These are phyloP conservation scores for Anguilla megastoma DNA, from an alignment of 2,797 vertebrate species.

Conservation along the genomic window DNA sequence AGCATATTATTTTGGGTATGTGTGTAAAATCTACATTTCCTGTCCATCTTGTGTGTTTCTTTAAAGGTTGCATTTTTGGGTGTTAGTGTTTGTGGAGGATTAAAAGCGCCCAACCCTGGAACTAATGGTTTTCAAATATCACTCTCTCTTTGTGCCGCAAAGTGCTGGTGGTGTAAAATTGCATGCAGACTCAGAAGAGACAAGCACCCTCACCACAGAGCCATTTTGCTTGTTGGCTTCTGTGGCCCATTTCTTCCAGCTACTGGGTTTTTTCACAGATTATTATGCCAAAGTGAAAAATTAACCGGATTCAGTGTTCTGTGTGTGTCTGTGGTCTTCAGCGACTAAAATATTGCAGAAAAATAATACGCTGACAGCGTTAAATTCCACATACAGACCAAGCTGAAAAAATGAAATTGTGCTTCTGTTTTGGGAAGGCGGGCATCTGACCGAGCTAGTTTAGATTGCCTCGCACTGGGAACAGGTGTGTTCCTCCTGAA, in stretches of 20 bases:
- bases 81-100: slow-evolving; percentile 66
- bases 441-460: not conserved
- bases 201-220: not conserved
- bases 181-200: slow-evolving; percentile 24
- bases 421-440: not conserved
- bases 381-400: not conserved
- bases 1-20: not conserved
- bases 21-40: slow-evolving; percentile 16
- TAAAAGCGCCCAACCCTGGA: slow-evolving; percentile 52
- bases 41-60: slow-evolving; percentile 48
- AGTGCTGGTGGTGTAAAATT: slow-evolving; percentile 30
- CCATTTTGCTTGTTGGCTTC: slow-evolving; percentile 20
- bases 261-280: slow-evolving; percentile 7
- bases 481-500: slow-evolving; percentile 20
- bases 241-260: slow-evolving; percentile 26
- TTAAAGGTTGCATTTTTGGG: slow-evolving; percentile 62
- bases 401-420: not conserved
- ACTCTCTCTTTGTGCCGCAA: slow-evolving; percentile 14
- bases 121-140: slow-evolving; percentile 60
- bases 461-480: not conserved
- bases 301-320: slow-evolving; percentile 28
- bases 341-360: slow-evolving; percentile 3
- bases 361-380: not conserved
- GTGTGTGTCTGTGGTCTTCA: slow-evolving; percentile 12
- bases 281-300: slow-evolving; percentile 2